phyloP scores from a whole-genome alignment of 2,888 invertebrate species.

The Platycnemis pennipes region DNA sequence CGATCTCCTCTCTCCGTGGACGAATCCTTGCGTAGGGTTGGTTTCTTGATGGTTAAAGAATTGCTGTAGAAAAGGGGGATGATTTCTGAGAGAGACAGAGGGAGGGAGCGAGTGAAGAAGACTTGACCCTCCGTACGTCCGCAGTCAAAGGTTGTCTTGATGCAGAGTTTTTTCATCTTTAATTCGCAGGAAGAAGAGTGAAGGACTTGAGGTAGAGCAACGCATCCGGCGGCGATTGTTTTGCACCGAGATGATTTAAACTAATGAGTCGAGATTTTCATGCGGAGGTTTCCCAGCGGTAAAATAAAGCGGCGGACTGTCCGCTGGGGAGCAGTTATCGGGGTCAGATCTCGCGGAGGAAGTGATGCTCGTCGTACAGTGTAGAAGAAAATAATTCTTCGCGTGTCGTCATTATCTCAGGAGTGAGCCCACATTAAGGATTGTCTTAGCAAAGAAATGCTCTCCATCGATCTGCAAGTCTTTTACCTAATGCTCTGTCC shows the following conservation, averaged over 20 bases:
- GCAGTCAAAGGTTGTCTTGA: neutral
- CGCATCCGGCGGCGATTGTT: conserved; percentile 10
- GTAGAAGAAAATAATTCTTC: neutral
- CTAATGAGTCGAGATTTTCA: neutral
- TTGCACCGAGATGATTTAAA: neutral
- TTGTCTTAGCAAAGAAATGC: neutral
- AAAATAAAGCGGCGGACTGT: neutral
- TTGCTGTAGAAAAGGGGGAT: neutral
- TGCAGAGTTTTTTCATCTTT: neutral
- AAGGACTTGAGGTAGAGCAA: neutral
- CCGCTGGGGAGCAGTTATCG: neutral
- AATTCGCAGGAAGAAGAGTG: conserved; percentile 24
- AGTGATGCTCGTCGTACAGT: neutral
- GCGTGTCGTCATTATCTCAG: neutral
- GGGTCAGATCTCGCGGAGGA: neutral
- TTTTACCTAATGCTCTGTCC: no score
- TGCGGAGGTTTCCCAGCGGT: neutral
- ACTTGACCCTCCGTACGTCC: conserved; percentile 53
- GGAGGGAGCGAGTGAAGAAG: neutral
- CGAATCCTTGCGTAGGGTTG: neutral
- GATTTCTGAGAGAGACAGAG: neutral
- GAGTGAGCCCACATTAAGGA: neutral
- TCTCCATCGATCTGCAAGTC: neutral
- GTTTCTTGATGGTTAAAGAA: neutral
- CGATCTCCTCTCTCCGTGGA: neutral